Percentiles rank a stretch among this genome's conserved stretches.
phyloP scores from a whole-genome alignment of 2,888 invertebrate species.

The Teinopalpus imperialis region DNA sequence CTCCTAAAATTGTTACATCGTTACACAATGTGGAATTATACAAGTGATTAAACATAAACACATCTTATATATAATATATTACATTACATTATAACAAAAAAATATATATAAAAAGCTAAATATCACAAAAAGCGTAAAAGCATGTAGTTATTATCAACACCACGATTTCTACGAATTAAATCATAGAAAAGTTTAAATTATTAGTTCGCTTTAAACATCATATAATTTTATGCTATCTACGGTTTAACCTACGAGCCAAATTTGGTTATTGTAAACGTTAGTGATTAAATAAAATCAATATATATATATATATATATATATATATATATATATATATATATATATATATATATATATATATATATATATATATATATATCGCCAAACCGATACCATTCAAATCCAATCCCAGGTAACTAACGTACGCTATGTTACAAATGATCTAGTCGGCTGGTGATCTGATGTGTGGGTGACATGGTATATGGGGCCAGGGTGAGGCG shows the following conservation, averaged over 20 bases:
- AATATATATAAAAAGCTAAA: slow-evolving; percentile 65
- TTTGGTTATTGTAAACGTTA: slow-evolving; percentile 57
- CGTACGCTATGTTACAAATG: slow-evolving; percentile 62
- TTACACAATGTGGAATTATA: slow-evolving; percentile 42
- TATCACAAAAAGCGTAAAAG: slow-evolving; percentile 74
- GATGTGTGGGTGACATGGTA: slow-evolving; percentile 34
- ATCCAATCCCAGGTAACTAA: slow-evolving; percentile 43
- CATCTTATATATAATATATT: slow-evolving; percentile 24
- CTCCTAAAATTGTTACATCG: slow-evolving; percentile 25
- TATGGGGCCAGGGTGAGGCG: slow-evolving; percentile 53
- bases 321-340: too few relatives aligned
- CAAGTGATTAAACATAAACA: slow-evolving; percentile 37
- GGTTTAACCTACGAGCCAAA: slow-evolving; percentile 60
- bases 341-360: too few relatives aligned
- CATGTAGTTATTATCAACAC: slow-evolving; percentile 20
- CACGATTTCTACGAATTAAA: slow-evolving; percentile 16
- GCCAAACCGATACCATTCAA: slow-evolving; percentile 74
- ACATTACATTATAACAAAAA: slow-evolving; percentile 35
- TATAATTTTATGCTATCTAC: slow-evolving; percentile 58
- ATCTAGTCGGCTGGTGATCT: slow-evolving; percentile 46
- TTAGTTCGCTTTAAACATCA: slow-evolving; percentile 38
- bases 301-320: too few relatives aligned
- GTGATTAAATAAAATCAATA: slow-evolving; percentile 48
- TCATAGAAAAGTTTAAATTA: slow-evolving; percentile 20
- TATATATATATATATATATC: slow-evolving; percentile 40